phyloP scores from a whole-genome alignment of 2,888 invertebrate species.

The Yponomeuta plumbellus region DNA sequence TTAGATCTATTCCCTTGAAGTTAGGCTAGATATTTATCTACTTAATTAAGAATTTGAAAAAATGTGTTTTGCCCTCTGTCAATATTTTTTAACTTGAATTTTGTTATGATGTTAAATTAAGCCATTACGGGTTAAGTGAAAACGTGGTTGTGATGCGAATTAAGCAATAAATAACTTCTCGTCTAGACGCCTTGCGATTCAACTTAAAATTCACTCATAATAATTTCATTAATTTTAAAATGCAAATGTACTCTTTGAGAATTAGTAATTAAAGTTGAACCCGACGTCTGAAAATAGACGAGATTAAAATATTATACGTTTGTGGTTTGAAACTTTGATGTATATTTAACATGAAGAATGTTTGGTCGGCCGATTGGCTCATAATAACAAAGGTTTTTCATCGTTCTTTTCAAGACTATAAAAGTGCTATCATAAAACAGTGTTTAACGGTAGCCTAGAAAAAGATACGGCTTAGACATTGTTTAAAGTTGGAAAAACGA shows the following conservation, averaged over 20 bases:
- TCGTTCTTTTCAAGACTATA: too few species aligned
- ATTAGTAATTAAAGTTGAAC: background rate
- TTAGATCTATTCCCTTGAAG: background rate
- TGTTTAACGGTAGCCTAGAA: too few species aligned
- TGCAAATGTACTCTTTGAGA: background rate
- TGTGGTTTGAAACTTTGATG: too few species aligned
- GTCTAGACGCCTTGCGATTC: background rate
- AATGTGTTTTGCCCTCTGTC: too few species aligned
- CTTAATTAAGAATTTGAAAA: background rate
- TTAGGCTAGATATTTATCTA: slow-evolving; percentile 36
- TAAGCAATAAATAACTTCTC: background rate
- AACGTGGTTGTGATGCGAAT: background rate
- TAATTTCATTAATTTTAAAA: background rate
- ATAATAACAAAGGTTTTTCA: too few species aligned
- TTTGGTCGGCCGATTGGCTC: too few species aligned
- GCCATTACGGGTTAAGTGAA: background rate
- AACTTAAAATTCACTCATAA: background rate
- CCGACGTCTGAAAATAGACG: background rate
- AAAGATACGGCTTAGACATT: too few species aligned
- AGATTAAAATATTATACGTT: background rate
- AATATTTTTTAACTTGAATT: background rate
- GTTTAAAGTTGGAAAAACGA: too few species aligned
- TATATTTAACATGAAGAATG: too few species aligned
- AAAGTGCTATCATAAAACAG: too few species aligned
- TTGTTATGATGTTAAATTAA: background rate